These are phyloP conservation scores for Parnassius orleans DNA, from an alignment of 2,888 invertebrate genomes.

Conservation along the genomic window DNA sequence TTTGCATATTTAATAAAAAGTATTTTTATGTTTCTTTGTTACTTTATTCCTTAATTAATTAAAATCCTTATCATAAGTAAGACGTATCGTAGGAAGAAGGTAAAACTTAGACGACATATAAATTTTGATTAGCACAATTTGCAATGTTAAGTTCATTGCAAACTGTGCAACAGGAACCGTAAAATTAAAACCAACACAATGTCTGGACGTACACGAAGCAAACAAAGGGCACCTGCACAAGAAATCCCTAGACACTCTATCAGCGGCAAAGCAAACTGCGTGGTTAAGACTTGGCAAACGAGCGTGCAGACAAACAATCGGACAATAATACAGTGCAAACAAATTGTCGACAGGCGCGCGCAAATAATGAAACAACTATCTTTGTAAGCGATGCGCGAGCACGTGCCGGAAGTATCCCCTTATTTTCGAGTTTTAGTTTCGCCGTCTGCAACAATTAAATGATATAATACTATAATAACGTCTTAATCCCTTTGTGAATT, in stretches of 20 bases:
- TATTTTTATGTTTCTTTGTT: too few species aligned
- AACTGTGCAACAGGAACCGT: constrained; percentile 5
- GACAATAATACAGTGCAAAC: constrained; percentile 18
- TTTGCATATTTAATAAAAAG: too few species aligned
- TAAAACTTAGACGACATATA: too few species aligned
- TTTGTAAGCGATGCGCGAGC: constrained; percentile 5
- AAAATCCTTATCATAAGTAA: too few species aligned
- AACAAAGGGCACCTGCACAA: constrained; percentile 16
- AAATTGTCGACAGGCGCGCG: constrained; percentile 11
- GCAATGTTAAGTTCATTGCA: too few species aligned
- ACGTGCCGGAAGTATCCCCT: neutral
- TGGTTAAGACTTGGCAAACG: constrained; percentile 11
- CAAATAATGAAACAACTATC: constrained; percentile 15
- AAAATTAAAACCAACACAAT: constrained; percentile 12
- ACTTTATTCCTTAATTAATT: too few species aligned
- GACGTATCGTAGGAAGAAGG: too few species aligned
- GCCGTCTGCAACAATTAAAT: too few species aligned
- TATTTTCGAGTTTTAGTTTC: neutral
- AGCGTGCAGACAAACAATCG: constrained; percentile 10
- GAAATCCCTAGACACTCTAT: constrained; percentile 21
- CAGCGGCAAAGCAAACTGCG: constrained; percentile 17
- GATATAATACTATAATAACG: too few species aligned
- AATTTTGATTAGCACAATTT: too few species aligned
- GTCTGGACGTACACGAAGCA: neutral
- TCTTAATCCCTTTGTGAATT: too few species aligned